Evolutionary conservation across 2,888 invertebrate species (phyloP), one percentile per base, ranked within the genome.

Genomic region (Scrobipalpa costella): DNA sequence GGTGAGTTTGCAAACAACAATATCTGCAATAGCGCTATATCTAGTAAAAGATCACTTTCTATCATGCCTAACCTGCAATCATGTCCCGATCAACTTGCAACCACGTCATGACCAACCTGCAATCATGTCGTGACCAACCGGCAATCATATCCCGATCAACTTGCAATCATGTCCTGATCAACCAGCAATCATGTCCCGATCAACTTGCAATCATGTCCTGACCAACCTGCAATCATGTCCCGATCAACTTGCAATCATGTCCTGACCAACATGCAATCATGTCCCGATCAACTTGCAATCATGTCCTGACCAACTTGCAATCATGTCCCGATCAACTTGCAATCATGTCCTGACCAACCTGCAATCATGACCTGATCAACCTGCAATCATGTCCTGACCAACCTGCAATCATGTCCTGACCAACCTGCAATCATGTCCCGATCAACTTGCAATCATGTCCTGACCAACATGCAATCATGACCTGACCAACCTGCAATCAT

Each of bases 1-100:
- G 19, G 96, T 96, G 79, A 89, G 77, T 79, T 19, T 50, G 40
- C 50, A 9, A 11, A 15, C 3, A 15, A 15, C 0, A 2, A n/a
- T 27, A 27, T 3, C 5, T 5, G 27, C 27, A 27, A 27, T 27
- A 27, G 27, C 5, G 27, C 27, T 5, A 2, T 27, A 27, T 27
- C 27, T 27, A 27, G 27, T 27, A 5, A 27, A 5, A 27, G 5
- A 27, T 27, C 27, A 27, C 27, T 27, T 27, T 27, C n/a, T n/a
- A 5, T 27, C 27, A 5, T 27, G 27, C 27, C 27, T 27, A 27
- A 15, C 44, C 44, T n/a, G n/a, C 44, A 44, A 44, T 44, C 15
- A 15, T 15, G 27, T 15, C 44, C n/a, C 5, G 44, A 44, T 15
- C 5, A 44, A 40, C 11, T 13, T 40, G 40, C 40, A 40, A 36